phyloP scores from a whole-genome alignment of 2,888 invertebrate genomes.

The Lagria hirta region DNA sequence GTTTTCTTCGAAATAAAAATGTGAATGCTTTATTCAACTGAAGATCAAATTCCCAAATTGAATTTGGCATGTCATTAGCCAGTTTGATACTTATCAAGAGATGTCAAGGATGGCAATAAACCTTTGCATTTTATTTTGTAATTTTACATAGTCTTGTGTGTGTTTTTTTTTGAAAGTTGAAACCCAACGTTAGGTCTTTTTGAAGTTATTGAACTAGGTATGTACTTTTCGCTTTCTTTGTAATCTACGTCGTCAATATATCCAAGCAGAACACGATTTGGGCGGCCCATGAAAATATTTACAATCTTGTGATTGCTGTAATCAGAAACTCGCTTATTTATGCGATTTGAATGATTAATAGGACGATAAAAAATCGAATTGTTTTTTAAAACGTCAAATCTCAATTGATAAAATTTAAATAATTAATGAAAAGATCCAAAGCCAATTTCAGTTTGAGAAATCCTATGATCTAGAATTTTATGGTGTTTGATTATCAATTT shows the following conservation, averaged over 20 bases:
- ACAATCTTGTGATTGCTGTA: conserved; percentile 39
- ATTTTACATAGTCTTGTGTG: no score
- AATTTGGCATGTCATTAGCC: no score
- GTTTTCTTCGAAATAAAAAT: no score
- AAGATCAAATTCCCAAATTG: no score
- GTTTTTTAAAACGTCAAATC: conserved; percentile 13
- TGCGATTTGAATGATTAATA: conserved; percentile 37
- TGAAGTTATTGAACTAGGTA: conserved; percentile 40
- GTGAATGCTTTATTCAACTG: no score
- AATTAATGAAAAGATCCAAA: conserved; percentile 18
- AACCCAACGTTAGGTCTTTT: no score
- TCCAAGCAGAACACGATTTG: conserved; percentile 43
- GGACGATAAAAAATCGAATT: conserved; percentile 9
- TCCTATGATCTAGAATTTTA: conserved; percentile 19
- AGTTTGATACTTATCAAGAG: no score
- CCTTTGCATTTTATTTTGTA: no score
- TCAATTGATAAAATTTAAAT: conserved; percentile 18
- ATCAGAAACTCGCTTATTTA: conserved; percentile 38
- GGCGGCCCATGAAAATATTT: conserved; percentile 46
- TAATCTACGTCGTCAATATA: conserved; percentile 39
- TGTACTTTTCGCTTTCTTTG: conserved; percentile 39
- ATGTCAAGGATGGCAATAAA: no score
- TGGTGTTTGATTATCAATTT: conserved; percentile 19
- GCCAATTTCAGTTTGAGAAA: conserved; percentile 13
- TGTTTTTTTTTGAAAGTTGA: no score